Percentiles rank a stretch among this genome's conserved stretches.
phyloP scores from a whole-genome alignment of 1,140 invertebrate species.

The Nylanderia fulva region DNA sequence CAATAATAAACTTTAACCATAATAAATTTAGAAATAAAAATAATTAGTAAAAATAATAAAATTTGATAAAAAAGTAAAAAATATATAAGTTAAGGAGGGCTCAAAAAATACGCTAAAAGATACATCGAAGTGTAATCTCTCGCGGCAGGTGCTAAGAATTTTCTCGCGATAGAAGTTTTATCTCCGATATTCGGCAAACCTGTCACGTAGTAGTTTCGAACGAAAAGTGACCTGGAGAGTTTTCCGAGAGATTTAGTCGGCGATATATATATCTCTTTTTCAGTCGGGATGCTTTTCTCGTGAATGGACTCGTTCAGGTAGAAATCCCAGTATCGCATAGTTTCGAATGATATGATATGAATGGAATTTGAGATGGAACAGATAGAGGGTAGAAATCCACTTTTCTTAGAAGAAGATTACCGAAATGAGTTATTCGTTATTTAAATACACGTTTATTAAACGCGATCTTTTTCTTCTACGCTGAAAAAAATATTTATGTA shows the following conservation, averaged over 20 bases:
- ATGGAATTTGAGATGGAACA: background rate
- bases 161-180: conserved; percentile 1
- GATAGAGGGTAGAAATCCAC: background rate
- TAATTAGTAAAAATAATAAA: too few species aligned
- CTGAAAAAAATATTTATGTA: too few species aligned
- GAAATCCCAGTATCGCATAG: background rate
- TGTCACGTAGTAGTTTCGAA: conserved; percentile 14
- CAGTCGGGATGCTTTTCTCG: background rate
- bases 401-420: background rate
- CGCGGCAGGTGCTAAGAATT: conserved; percentile 9
- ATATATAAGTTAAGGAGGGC: background rate
- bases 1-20: too few species aligned
- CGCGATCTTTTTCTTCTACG: too few species aligned
- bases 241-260: conserved; percentile 7
- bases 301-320: background rate
- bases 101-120: background rate
- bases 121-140: background rate
- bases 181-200: conserved; percentile 29
- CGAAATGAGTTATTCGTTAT: background rate
- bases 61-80: too few species aligned
- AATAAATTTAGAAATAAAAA: too few species aligned
- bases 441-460: too few species aligned
- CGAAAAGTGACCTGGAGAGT: conserved; percentile 20
- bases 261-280: background rate
- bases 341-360: background rate